Percentiles rank a stretch among this genome's conserved stretches.
phyloP scores from a whole-genome alignment of 2,113 vertebrate genomes.

The Brachypteracias leptosomus region DNA sequence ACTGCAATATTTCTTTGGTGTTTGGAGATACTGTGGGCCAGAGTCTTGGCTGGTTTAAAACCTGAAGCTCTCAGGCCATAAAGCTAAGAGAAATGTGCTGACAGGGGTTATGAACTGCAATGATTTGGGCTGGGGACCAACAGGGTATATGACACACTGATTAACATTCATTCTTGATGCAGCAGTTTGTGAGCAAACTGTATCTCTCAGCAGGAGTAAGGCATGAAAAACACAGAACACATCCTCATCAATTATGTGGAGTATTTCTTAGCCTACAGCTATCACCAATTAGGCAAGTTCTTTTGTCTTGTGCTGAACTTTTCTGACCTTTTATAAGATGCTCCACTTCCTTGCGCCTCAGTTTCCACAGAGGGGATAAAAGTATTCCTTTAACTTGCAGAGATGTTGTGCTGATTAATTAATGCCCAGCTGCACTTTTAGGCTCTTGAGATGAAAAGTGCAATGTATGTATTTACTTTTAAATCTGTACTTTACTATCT shows the following conservation, averaged over 20 bases:
- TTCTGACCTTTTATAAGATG: background rate
- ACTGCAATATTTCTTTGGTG: background rate
- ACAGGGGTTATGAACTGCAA: background rate
- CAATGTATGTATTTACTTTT: constrained; percentile 5
- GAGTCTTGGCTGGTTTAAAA: background rate
- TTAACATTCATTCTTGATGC: background rate
- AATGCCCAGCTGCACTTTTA: background rate
- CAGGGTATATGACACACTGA: background rate
- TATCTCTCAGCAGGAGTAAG: background rate
- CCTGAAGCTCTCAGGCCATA: background rate
- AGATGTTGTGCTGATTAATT: constrained; percentile 1
- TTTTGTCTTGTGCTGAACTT: background rate
- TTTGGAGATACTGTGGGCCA: background rate
- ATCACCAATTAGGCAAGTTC: background rate
- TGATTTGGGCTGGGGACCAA: background rate
- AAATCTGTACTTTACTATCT: background rate
- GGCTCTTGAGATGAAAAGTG: constrained; percentile 8
- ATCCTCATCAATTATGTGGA: background rate
- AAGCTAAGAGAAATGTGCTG: background rate
- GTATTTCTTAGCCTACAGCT: background rate
- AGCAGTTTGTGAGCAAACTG: background rate
- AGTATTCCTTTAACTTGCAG: background rate
- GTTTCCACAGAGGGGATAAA: background rate
- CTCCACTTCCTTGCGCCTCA: background rate
- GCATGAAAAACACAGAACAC: background rate